Conservation (phyloP, 1,140 invertebrate genomes). For the Chrysoperla carnea region DNA sequence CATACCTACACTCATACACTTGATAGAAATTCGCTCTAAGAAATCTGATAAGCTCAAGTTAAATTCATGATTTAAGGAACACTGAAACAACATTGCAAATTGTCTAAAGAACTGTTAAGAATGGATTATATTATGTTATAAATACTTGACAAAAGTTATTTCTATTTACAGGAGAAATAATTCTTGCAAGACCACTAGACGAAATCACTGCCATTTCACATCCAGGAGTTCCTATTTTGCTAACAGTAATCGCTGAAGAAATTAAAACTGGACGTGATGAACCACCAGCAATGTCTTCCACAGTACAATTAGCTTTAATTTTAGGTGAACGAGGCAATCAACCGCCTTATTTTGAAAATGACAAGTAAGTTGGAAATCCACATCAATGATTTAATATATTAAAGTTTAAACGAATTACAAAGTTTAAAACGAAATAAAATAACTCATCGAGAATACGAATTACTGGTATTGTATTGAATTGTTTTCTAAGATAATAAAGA, state of each 20-base stretch:
- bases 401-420: background rate
- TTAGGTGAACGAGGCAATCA: conserved; percentile 54
- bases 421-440: background rate
- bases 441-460: too few relatives aligned
- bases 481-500: too few relatives aligned
- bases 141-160: background rate
- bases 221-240: conserved; percentile 55
- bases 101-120: too few relatives aligned
- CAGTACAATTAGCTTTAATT: conserved; percentile 60
- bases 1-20: too few relatives aligned
- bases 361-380: conserved; percentile 36
- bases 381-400: too few relatives aligned
- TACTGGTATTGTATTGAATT: background rate
- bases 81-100: too few relatives aligned
- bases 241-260: conserved; percentile 72
- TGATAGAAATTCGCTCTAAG: too few relatives aligned
- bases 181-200: conserved; percentile 47
- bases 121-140: too few relatives aligned
- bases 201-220: conserved; percentile 60
- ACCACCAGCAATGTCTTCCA: conserved; percentile 54
- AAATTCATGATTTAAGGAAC: too few relatives aligned
- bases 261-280: conserved; percentile 45
- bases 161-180: conserved; percentile 50
- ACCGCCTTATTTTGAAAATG: conserved; percentile 59
- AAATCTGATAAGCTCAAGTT: too few relatives aligned